Evolutionary conservation across 2,888 invertebrate genomes (phyloP).

Genomic region (Theodoxus fluviatilis): DNA sequence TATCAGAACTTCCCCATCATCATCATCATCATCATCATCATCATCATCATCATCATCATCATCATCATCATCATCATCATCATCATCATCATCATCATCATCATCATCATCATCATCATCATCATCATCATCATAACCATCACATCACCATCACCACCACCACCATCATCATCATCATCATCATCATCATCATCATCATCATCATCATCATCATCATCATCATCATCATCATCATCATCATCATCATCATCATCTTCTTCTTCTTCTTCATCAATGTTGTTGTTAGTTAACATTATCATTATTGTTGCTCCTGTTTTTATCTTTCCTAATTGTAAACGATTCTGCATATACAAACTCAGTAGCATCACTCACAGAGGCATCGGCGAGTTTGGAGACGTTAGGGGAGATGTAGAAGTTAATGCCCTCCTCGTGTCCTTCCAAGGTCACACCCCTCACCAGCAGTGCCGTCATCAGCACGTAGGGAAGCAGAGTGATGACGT

Average conservation of each 20-base stretch:
- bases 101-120: not conserved
- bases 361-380: no score
- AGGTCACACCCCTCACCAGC: slow-evolving; percentile 49
- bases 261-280: no score
- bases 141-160: not conserved
- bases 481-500: slow-evolving; percentile 53
- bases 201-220: not conserved
- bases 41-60: not conserved
- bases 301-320: no score
- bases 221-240: not conserved
- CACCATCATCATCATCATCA: not conserved
- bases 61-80: not conserved
- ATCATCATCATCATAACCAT: not conserved
- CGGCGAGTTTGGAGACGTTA: slow-evolving; percentile 41
- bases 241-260: no score
- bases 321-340: no score
- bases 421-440: slow-evolving; percentile 49
- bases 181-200: not conserved
- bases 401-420: slow-evolving; percentile 53
- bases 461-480: slow-evolving; percentile 54
- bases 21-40: not conserved
- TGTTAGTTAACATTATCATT: no score
- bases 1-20: no score
- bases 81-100: not conserved
- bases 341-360: no score